A percentile compares a stretch with the other conserved stretches of the same genome.
phyloP scores from a whole-genome alignment of 2,888 invertebrate species.

The Epiperipatus broadwayi region DNA sequence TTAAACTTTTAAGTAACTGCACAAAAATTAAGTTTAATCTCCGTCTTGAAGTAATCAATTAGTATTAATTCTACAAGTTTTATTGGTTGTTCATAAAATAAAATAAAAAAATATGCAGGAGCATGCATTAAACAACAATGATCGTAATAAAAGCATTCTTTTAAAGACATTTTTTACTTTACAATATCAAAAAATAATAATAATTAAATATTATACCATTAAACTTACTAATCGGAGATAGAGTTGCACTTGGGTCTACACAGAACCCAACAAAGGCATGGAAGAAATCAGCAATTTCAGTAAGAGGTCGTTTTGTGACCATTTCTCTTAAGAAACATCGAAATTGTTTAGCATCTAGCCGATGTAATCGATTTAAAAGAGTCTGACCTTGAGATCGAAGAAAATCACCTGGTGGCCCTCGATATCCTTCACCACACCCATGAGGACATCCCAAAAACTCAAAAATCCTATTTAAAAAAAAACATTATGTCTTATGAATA shows the following conservation, averaged over 20 bases:
- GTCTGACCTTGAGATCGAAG: constrained; percentile 66
- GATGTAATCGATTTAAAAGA: constrained; percentile 52
- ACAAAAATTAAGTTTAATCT: too few relatives aligned
- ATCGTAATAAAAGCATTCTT: not conserved
- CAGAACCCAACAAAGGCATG: constrained; percentile 92
- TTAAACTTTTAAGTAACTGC: too few relatives aligned
- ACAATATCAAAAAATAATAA: not conserved
- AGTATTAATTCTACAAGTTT: too few relatives aligned
- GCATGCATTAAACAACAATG: not conserved
- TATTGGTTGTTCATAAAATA: constrained; percentile 1
- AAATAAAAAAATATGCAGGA: not conserved
- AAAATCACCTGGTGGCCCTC: constrained; percentile 74
- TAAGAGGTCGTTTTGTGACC: constrained; percentile 47
- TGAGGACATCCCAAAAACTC: constrained; percentile 83
- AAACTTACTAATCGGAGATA: constrained; percentile 68
- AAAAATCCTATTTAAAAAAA: constrained; percentile 48
- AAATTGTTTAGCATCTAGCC: constrained; percentile 44
- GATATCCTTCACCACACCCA: constrained; percentile 62
- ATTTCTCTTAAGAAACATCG: constrained; percentile 47
- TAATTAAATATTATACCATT: not conserved
- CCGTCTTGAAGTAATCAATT: too few relatives aligned
- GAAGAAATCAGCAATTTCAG: constrained; percentile 73
- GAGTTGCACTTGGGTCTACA: constrained; percentile 61
- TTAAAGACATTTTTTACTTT: not conserved
- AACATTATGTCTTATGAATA: not conserved